Percentiles rank a stretch among this genome's conserved stretches.
Conservation (phyloP, 1,140 invertebrate species). For the Habropoda laboriosa region DNA sequence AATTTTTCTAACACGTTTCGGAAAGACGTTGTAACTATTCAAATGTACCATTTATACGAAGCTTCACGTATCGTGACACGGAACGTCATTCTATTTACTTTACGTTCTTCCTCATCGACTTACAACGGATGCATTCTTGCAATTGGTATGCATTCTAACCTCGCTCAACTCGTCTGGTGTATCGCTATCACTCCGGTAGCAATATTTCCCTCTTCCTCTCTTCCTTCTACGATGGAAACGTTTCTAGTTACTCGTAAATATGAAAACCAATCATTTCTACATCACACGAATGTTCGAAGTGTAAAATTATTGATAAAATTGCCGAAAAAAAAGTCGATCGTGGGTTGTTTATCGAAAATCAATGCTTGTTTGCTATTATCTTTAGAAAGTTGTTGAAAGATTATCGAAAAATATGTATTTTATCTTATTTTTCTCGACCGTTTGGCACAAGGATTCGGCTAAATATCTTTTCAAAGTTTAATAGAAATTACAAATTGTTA, state of each 20-base stretch:
- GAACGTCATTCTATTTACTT: slow-evolving; percentile 45
- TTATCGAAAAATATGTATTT: too few species aligned
- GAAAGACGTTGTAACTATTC: slow-evolving; percentile 32
- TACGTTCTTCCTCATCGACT: slow-evolving; percentile 58
- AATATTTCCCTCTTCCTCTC: slow-evolving; percentile 40
- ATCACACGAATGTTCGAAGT: too few species aligned
- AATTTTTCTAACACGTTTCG: slow-evolving; percentile 45
- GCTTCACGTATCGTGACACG: slow-evolving; percentile 49
- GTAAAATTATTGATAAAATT: too few species aligned
- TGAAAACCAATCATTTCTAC: neutral
- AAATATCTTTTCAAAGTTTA: too few species aligned
- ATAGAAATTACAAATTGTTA: too few species aligned
- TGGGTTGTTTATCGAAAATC: too few species aligned
- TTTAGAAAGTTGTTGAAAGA: too few species aligned
- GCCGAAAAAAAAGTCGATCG: too few species aligned
- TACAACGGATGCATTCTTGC: slow-evolving; percentile 58
- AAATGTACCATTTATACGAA: slow-evolving; percentile 41
- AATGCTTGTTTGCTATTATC: too few species aligned
- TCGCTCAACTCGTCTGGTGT: slow-evolving; percentile 48
- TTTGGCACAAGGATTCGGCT: too few species aligned
- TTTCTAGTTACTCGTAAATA: neutral
- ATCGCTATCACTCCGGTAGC: slow-evolving; percentile 52
- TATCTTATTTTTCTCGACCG: too few species aligned
- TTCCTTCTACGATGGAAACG: neutral
- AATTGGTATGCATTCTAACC: slow-evolving; percentile 66